A percentile compares a stretch with the other conserved stretches of the same genome.
Conservation (phyloP, 2,113 vertebrate species). For the Ailurus styani region DNA sequence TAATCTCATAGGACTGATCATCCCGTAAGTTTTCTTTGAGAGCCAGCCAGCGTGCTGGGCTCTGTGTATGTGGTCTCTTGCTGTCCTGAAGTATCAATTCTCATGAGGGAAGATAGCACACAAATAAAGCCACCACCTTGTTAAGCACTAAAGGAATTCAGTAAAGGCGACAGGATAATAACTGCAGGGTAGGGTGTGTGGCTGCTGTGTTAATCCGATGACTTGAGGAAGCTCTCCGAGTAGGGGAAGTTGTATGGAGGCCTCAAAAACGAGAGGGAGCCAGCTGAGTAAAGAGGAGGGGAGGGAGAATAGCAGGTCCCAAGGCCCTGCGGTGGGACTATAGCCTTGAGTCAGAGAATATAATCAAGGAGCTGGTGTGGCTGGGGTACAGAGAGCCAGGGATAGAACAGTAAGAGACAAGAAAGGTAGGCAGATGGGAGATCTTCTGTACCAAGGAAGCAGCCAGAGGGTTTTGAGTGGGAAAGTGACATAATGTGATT, state of each 20-base stretch:
- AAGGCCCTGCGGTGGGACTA: not conserved
- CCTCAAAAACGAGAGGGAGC: not conserved
- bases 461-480: not conserved
- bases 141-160: not conserved
- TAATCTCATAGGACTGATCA: not conserved
- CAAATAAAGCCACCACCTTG: no score
- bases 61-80: not conserved
- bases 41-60: not conserved
- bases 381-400: not conserved
- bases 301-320: not conserved
- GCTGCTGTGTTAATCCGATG: not conserved
- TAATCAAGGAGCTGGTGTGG: not conserved
- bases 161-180: fast-evolving
- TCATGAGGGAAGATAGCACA: not conserved
- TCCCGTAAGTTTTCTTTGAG: not conserved
- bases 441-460: not conserved
- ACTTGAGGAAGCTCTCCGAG: not conserved
- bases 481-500: not conserved
- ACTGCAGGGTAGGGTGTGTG: no score
- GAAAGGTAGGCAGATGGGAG: not conserved
- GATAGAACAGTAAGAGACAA: no score
- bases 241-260: not conserved
- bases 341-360: not conserved
- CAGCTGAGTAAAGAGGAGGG: not conserved
- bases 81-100: not conserved